phyloP scores from a whole-genome alignment of 2,888 invertebrate species.

The Oeneis ivallda region DNA sequence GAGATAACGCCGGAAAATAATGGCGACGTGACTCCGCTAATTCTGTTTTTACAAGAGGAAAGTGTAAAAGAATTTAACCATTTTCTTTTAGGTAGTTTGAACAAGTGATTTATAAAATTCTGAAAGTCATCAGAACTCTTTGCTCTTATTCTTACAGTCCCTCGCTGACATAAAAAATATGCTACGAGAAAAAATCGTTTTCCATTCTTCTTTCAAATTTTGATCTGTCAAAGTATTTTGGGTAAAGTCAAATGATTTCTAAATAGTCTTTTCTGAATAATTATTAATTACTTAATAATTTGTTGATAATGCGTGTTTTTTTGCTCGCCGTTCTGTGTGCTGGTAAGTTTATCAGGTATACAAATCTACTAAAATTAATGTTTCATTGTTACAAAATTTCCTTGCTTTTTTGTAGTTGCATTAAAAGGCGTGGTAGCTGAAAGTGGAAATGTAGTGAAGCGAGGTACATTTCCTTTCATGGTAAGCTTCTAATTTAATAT shows the following conservation, averaged over 20 bases:
- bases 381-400: slow-evolving; percentile 12
- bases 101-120: slow-evolving; percentile 25
- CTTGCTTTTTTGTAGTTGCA: slow-evolving; percentile 42
- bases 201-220: slow-evolving; percentile 68
- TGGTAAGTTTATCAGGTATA: slow-evolving; percentile 51
- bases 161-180: slow-evolving; percentile 15
- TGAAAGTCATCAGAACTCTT: slow-evolving; percentile 22
- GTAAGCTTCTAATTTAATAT: slow-evolving; percentile 45
- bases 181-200: slow-evolving; percentile 37
- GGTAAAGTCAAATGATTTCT: slow-evolving; percentile 40
- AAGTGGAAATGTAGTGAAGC: slow-evolving; percentile 57
- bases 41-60: slow-evolving; percentile 55
- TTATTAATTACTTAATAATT: not conserved
- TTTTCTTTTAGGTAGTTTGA: slow-evolving; percentile 29
- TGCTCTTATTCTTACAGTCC: not conserved
- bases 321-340: slow-evolving; percentile 49
- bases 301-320: slow-evolving; percentile 28
- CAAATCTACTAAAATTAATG: not conserved
- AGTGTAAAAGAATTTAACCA: slow-evolving; percentile 26
- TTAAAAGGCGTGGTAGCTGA: slow-evolving; percentile 52
- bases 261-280: slow-evolving; percentile 17
- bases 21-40: slow-evolving; percentile 77
- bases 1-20: slow-evolving; percentile 78
- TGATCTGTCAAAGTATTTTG: slow-evolving; percentile 53
- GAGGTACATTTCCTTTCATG: slow-evolving; percentile 63